phyloP scores from a whole-genome alignment of 2,888 invertebrate species.

The Leptinotarsa rubiginosa region DNA sequence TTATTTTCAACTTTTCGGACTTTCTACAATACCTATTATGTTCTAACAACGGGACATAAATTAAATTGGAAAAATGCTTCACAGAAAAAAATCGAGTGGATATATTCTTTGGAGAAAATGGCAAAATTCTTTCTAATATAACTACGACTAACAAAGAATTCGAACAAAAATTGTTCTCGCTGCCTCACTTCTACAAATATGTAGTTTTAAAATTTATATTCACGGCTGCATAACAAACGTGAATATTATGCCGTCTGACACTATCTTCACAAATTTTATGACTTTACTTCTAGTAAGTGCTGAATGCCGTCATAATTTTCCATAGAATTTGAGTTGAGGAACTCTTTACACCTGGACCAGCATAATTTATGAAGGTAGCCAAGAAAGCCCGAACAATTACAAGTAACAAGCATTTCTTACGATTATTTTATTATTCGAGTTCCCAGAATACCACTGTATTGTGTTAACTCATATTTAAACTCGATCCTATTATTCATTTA shows the following conservation, averaged over 20 bases:
- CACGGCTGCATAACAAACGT: background rate
- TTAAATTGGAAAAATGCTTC: too few species aligned
- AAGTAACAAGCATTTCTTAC: background rate
- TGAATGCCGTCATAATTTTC: constrained; percentile 5
- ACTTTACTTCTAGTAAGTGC: constrained; percentile 6
- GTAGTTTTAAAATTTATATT: background rate
- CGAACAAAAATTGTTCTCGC: too few species aligned
- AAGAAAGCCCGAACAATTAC: background rate
- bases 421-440: background rate
- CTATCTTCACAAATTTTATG: background rate
- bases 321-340: background rate
- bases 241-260: background rate
- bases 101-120: too few species aligned
- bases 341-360: constrained; percentile 7
- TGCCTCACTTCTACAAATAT: background rate
- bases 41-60: too few species aligned
- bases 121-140: too few species aligned
- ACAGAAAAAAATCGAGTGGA: too few species aligned
- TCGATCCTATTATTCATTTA: too few species aligned
- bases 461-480: too few species aligned
- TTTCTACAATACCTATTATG: too few species aligned
- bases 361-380: constrained; percentile 13
- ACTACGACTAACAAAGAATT: too few species aligned
- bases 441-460: too few species aligned
- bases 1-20: too few species aligned